These are phyloP conservation scores for Zaprionus camerounensis DNA, from an alignment of 1,140 invertebrate species.

Conservation along the genomic window DNA sequence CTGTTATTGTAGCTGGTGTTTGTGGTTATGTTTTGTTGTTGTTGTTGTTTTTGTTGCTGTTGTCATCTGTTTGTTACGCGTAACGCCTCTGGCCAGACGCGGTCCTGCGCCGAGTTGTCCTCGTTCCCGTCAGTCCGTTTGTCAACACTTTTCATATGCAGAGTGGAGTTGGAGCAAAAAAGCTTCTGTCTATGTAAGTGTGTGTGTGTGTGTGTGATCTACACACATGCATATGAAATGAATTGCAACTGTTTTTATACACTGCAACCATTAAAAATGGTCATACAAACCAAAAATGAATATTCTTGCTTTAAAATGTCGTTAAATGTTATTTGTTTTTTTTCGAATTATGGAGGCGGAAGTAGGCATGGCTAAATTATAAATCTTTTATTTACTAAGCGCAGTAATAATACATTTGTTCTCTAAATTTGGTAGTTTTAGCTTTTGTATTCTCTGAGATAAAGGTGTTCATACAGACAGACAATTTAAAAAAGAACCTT, in stretches of 20 bases:
- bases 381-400: too few relatives aligned
- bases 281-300: too few relatives aligned
- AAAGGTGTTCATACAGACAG: too few relatives aligned
- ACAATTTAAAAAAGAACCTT: not conserved
- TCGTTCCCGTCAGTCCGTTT: conserved; percentile 24
- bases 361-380: too few relatives aligned
- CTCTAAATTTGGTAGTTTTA: too few relatives aligned
- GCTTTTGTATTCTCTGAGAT: too few relatives aligned
- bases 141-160: conserved; percentile 39
- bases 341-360: too few relatives aligned
- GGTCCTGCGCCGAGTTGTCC: conserved; percentile 9
- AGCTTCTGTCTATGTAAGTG: not conserved
- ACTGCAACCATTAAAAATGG: not conserved
- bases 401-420: too few relatives aligned
- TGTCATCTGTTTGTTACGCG: conserved; percentile 31
- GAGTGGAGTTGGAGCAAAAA: not conserved
- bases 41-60: conserved; percentile 16
- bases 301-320: too few relatives aligned
- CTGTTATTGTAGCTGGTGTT: conserved; percentile 12
- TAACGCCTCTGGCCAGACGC: conserved; percentile 28
- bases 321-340: too few relatives aligned
- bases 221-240: not conserved
- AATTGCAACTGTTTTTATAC: not conserved
- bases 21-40: conserved; percentile 13
- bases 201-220: not conserved